Percentiles rank a stretch among this genome's conserved stretches.
phyloP scores from a whole-genome alignment of 2,797 vertebrate species.

The Chromobotia macracanthus region DNA sequence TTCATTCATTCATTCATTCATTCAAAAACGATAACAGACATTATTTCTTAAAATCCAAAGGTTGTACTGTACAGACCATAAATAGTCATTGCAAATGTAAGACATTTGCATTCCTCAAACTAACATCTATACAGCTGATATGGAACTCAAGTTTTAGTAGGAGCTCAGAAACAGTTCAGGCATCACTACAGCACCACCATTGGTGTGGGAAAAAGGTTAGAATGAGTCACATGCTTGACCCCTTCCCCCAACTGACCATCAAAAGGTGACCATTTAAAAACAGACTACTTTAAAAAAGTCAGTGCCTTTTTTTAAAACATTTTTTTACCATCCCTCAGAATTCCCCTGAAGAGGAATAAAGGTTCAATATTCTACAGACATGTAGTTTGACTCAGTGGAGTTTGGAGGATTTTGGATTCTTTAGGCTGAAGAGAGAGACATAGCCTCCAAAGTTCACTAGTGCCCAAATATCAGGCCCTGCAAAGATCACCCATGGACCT shows the following conservation, averaged over 20 bases:
- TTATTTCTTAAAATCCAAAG: conserved; percentile 75
- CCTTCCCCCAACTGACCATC: conserved; percentile 67
- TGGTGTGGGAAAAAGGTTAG: conserved; percentile 77
- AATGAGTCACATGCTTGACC: conserved; percentile 83
- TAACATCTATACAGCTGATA: conserved; percentile 76
- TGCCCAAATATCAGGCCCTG: conserved; percentile 77
- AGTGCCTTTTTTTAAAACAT: conserved; percentile 56
- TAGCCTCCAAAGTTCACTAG: conserved; percentile 78
- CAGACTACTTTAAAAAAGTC: conserved; percentile 75
- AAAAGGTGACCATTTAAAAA: conserved; percentile 66
- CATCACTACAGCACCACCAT: conserved; percentile 72
- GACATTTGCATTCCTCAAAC: conserved; percentile 79
- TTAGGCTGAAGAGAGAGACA: conserved; percentile 76
- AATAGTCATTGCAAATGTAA: conserved; percentile 92
- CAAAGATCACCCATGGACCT: conserved; percentile 67
- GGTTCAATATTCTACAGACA: conserved; percentile 65
- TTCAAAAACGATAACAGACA: conserved; percentile 58
- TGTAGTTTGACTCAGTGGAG: conserved; percentile 71
- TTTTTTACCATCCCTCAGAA: conserved; percentile 43
- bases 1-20: background rate
- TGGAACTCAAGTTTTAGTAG: conserved; percentile 75
- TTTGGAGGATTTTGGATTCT: conserved; percentile 55
- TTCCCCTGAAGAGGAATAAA: conserved; percentile 44
- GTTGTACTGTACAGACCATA: conserved; percentile 94
- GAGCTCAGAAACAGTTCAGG: conserved; percentile 67